phyloP scores from a whole-genome alignment of 2,888 invertebrate species.

The Pammene fasciana region DNA sequence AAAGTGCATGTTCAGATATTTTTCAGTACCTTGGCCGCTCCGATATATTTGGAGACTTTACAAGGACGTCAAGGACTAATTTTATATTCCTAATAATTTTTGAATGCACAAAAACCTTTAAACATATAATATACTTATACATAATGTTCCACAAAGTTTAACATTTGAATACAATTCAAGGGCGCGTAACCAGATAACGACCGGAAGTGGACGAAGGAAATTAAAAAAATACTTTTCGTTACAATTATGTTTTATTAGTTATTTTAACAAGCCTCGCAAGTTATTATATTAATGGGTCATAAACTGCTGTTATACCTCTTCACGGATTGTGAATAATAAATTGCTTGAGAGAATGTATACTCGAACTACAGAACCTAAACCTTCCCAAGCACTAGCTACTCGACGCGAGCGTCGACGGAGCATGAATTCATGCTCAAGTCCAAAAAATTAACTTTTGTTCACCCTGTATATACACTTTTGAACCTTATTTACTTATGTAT shows the following conservation, averaged over 20 bases:
- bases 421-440: constrained; percentile 17
- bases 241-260: neutral
- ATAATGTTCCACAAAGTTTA: neutral
- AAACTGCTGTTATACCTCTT: neutral
- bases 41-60: too few relatives aligned
- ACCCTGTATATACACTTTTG: neutral
- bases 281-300: neutral
- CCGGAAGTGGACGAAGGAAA: constrained; percentile 15
- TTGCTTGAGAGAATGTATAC: neutral
- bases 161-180: neutral
- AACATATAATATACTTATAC: too few relatives aligned
- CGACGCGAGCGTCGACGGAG: constrained; percentile 8
- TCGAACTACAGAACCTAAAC: too few relatives aligned
- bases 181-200: neutral
- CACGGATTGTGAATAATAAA: neutral
- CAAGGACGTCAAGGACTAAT: too few relatives aligned
- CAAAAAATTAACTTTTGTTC: too few relatives aligned
- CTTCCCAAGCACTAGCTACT: too few relatives aligned
- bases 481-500: too few relatives aligned
- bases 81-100: too few relatives aligned
- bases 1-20: too few relatives aligned
- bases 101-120: too few relatives aligned
- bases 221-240: neutral
- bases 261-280: neutral
- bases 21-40: too few relatives aligned